Evolutionary conservation across 2,888 invertebrate species (phyloP), one percentile per base, ranked within the genome.

Genomic region (Agrotis ipsilon): DNA sequence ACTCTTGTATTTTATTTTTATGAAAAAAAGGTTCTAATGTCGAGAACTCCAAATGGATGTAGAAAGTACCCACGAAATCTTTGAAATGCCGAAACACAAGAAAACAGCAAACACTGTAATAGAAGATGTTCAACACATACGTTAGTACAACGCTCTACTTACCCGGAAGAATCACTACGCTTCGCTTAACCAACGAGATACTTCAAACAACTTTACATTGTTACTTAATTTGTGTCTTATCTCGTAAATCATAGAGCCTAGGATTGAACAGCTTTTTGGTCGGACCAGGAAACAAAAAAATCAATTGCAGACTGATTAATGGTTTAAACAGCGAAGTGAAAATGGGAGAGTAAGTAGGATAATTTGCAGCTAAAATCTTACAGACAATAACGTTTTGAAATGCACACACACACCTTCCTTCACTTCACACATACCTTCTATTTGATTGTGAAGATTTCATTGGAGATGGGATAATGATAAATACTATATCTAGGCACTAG

Each of bases 101-200:
- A 73, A 73, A 39, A 70, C 48, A 66, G 48, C 54, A 43, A 60
- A 60, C 46, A 55, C 57, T 55, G 69, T 4, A 68, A 68, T 68
- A 55, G 43, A 66, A 68, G 63, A 71, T 65, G 54, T 43, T 49
- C 46, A 43, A 57, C 61, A 76, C 64, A 80, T 75, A 78, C 67
- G 55, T 21, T 70, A 65, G 63, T 80, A 82, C 61, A 84, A 82
- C 87, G 87, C 87, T 88, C 88, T 88, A 87, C 78, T 87, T 81
- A 78, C 66, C 72, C 65, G 64, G 55, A 84, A 87, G 88, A 87
- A 88, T 88, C 86, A 85, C 63, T 73, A 88, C 85, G 88, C 86
- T 83, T 75, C 78, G 88, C 57, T 85, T 68, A 70, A 68, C 82
- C 63, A 55, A 51, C 46, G 67, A 76, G 78, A 72, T 68, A 51